Conservation (phyloP, 1,140 invertebrate genomes). For the Pseudomyrmex cubaensis region DNA sequence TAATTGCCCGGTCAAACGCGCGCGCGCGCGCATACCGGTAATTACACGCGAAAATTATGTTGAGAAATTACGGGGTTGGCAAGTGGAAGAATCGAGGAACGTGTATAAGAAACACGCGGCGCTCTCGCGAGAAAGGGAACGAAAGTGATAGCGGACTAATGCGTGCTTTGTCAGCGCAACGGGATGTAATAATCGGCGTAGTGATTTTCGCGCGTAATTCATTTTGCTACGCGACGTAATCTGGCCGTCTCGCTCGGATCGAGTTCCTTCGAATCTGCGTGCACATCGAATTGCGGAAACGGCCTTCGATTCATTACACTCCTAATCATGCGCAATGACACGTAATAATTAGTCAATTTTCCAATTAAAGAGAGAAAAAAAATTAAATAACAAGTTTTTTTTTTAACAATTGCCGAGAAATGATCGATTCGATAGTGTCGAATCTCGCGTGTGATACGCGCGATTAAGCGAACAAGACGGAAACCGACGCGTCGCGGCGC, state of each 20-base stretch:
- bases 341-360: conserved; percentile 6
- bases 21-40: conserved; percentile 13
- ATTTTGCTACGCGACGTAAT: conserved; percentile 46
- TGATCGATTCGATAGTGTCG: not conserved
- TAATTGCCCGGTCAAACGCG: conserved; percentile 39
- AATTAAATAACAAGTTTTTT: not conserved
- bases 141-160: conserved; percentile 63
- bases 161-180: conserved; percentile 43
- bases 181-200: conserved; percentile 41
- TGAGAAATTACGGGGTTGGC: not conserved
- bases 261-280: not conserved
- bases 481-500: conserved; percentile 37
- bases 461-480: conserved; percentile 16
- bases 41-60: conserved; percentile 56
- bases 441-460: not conserved
- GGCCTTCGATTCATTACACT: not conserved
- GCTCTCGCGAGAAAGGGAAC: conserved; percentile 14
- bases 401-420: not conserved
- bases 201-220: conserved; percentile 51
- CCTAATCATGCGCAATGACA: not conserved
- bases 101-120: not conserved
- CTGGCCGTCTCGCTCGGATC: conserved; percentile 35
- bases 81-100: conserved; percentile 32
- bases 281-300: conserved; percentile 11
- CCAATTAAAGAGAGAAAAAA: not conserved